Evolutionary conservation across 2,113 vertebrate species (phyloP).

Genomic region (Manacus vitellinus): DNA sequence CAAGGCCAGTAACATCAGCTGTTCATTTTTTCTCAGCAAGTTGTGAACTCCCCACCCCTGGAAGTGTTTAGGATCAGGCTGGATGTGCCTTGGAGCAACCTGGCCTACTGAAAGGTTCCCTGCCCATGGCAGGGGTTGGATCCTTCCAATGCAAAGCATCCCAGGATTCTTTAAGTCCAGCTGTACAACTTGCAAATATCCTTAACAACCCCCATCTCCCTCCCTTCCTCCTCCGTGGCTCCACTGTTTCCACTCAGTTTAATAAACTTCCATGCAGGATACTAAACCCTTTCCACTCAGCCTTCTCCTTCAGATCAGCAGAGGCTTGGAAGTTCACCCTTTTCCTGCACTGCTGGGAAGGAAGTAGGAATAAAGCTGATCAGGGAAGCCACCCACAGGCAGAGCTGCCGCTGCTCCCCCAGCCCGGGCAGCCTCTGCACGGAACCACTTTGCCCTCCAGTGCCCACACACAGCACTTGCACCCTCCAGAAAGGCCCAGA

Average conservation of each 20-base stretch:
- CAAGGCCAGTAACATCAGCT: neutral
- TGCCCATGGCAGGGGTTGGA: neutral
- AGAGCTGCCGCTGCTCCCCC: neutral
- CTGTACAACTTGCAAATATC: neutral
- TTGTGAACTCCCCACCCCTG: neutral
- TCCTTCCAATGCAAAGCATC: neutral
- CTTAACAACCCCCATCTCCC: rapidly evolving
- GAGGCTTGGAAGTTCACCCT: neutral
- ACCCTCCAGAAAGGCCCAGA: neutral
- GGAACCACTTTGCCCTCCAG: slow-evolving; percentile 44
- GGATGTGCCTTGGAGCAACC: neutral
- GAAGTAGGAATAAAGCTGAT: neutral
- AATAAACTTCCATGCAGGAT: neutral
- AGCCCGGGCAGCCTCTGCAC: neutral
- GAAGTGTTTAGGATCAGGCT: neutral
- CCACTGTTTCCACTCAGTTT: neutral
- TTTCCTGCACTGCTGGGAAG: neutral
- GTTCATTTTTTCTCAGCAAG: neutral
- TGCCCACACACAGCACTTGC: neutral
- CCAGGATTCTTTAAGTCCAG: neutral
- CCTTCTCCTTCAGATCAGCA: neutral
- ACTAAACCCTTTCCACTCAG: neutral
- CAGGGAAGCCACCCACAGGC: neutral
- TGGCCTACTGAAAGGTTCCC: neutral
- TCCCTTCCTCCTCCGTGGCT: neutral